Percentiles rank a stretch among this genome's conserved stretches.
These are phyloP conservation scores for Neodontobutis hainanensis DNA, from an alignment of 2,113 vertebrate genomes.

Conservation along the genomic window DNA sequence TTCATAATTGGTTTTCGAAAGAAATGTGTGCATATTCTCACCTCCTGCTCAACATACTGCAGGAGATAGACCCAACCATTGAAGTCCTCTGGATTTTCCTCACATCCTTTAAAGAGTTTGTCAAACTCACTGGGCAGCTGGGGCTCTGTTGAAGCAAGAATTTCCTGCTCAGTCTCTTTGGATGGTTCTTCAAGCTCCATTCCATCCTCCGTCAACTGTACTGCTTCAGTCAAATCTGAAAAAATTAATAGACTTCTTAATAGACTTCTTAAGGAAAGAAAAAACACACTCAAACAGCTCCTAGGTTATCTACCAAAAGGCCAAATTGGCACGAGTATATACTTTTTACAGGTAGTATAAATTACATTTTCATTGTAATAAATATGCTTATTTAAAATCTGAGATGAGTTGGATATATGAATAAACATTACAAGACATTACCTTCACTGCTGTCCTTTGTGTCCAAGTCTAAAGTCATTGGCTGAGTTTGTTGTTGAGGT, in stretches of 20 bases:
- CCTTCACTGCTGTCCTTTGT: slow-evolving; percentile 43
- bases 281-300: no score
- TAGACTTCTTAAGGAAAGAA: background rate
- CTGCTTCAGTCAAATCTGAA: slow-evolving; percentile 27
- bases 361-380: no score
- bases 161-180: slow-evolving; percentile 79
- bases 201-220: slow-evolving; percentile 71
- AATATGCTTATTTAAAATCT: no score
- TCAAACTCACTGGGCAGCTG: slow-evolving; percentile 90
- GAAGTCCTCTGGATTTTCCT: slow-evolving; percentile 96
- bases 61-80: slow-evolving; percentile 96
- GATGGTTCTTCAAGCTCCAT: slow-evolving; percentile 81
- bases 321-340: no score
- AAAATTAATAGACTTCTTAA: background rate
- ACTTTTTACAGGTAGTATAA: no score
- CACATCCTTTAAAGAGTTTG: slow-evolving; percentile 90
- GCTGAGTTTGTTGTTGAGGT: slow-evolving; percentile 11
- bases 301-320: no score
- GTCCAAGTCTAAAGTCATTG: slow-evolving; percentile 25
- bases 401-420: no score
- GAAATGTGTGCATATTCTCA: slow-evolving; percentile 52
- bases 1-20: background rate
- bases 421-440: slow-evolving; percentile 45
- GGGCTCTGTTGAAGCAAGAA: slow-evolving; percentile 61
- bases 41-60: slow-evolving; percentile 98